These are phyloP conservation scores for Augiades crinisus DNA, from an alignment of 2,888 invertebrate genomes.

Conservation along the genomic window DNA sequence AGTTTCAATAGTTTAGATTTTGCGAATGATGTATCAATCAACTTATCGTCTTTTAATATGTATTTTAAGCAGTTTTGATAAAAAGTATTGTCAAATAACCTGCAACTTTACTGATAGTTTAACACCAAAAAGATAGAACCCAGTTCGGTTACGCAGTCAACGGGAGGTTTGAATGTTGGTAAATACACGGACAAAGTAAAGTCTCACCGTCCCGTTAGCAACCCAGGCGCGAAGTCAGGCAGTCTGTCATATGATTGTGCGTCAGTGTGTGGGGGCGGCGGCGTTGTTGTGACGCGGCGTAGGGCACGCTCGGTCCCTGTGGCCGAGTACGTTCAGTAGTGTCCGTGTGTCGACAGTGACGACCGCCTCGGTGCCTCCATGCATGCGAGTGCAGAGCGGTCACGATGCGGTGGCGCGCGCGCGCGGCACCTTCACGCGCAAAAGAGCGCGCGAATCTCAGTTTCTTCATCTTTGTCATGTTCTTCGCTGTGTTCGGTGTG, in stretches of 20 bases:
- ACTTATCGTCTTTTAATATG: too few species aligned
- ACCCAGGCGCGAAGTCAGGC: slow-evolving; percentile 29
- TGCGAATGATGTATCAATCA: too few species aligned
- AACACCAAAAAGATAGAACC: too few species aligned
- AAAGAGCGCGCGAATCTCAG: slow-evolving; percentile 93
- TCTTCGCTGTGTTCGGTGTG: slow-evolving; percentile 93
- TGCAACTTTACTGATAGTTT: too few species aligned
- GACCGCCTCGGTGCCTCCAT: slow-evolving; percentile 49
- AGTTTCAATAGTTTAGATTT: too few species aligned
- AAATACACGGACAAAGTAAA: neutral
- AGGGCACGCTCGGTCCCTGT: slow-evolving; percentile 44
- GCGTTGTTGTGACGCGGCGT: slow-evolving; percentile 46
- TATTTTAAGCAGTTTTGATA: too few species aligned
- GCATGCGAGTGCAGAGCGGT: slow-evolving; percentile 48
- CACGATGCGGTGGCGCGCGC: slow-evolving; percentile 75
- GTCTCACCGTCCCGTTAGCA: slow-evolving; percentile 26
- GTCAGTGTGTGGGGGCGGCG: slow-evolving; percentile 46
- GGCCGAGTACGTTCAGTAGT: slow-evolving; percentile 46
- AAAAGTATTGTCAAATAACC: too few species aligned
- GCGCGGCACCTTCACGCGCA: slow-evolving; percentile 77
- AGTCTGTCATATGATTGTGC: slow-evolving; percentile 36
- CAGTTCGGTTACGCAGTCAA: too few species aligned
- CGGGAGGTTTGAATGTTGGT: too few species aligned
- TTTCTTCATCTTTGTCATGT: slow-evolving; percentile 94
- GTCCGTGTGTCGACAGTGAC: slow-evolving; percentile 42